Conservation (phyloP, 2,888 invertebrate genomes). For the Caenorhabditis angaria region DNA sequence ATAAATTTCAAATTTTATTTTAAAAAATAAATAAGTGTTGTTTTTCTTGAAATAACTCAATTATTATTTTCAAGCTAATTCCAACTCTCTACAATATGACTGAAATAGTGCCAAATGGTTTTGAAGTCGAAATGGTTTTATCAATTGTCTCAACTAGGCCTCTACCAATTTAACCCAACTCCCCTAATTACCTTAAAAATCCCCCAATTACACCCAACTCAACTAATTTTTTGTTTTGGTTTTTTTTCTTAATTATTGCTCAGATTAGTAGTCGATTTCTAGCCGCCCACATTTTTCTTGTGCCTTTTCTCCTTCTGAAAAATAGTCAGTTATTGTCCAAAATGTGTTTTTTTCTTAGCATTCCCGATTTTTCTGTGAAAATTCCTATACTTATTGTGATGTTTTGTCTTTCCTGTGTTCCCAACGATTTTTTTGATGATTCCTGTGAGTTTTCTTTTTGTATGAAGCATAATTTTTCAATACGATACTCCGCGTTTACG, state of each 20-base stretch:
- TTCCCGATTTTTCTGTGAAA: neutral
- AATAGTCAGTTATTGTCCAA: too few relatives aligned
- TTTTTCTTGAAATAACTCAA: neutral
- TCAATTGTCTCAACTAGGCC: constrained; percentile 54
- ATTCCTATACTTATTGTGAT: neutral
- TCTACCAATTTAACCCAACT: neutral
- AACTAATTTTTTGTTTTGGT: neutral
- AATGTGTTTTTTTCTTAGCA: too few relatives aligned
- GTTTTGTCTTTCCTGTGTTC: constrained; percentile 2
- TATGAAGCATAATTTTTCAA: constrained; percentile 2
- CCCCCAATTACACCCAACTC: neutral
- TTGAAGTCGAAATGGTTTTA: constrained; percentile 65
- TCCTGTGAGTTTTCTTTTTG: neutral
- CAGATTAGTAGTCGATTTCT: too few relatives aligned
- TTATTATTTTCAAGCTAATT: constrained; percentile 52
- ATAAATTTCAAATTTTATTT: neutral
- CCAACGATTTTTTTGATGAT: neutral
- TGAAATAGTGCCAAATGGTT: constrained; percentile 54
- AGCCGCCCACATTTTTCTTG: too few relatives aligned
- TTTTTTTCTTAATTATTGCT: too few relatives aligned
- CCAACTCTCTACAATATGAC: constrained; percentile 61
- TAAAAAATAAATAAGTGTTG: too few relatives aligned
- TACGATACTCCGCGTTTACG: too few relatives aligned
- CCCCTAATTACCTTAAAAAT: neutral
- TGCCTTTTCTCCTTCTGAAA: too few relatives aligned